These are phyloP conservation scores for Helogale parvula DNA, from an alignment of 2,113 vertebrate species.

Conservation along the genomic window DNA sequence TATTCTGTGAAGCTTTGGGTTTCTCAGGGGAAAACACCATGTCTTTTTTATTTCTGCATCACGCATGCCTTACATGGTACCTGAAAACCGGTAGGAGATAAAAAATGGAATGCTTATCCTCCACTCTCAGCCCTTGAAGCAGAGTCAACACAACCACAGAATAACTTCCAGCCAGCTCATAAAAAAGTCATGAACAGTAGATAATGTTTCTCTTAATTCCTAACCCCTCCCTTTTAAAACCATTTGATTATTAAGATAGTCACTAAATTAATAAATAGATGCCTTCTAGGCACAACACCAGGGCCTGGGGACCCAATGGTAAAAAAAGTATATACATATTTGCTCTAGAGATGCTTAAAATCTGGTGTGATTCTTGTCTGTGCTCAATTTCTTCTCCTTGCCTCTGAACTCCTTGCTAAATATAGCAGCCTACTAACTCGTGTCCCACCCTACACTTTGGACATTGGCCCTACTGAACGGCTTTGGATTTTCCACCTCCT, in stretches of 20 bases:
- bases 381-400: background rate
- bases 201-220: background rate
- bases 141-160: background rate
- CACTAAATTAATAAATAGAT: background rate
- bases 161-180: background rate
- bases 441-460: background rate
- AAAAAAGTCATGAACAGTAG: background rate
- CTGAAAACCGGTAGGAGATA: constrained; percentile 34
- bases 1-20: constrained; percentile 5
- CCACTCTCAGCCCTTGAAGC: background rate
- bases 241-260: background rate
- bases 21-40: constrained; percentile 1
- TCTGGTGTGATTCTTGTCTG: background rate
- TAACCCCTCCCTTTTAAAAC: background rate
- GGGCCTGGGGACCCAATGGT: background rate
- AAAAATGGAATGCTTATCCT: background rate
- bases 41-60: constrained; percentile 23
- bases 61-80: background rate
- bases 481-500: background rate
- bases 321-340: background rate
- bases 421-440: background rate
- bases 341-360: background rate
- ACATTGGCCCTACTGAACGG: background rate
- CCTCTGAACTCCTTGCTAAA: background rate
- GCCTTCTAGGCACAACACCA: background rate